Conservation (phyloP, 2,113 vertebrate genomes). For the Cynoglossus semilaevis region DNA sequence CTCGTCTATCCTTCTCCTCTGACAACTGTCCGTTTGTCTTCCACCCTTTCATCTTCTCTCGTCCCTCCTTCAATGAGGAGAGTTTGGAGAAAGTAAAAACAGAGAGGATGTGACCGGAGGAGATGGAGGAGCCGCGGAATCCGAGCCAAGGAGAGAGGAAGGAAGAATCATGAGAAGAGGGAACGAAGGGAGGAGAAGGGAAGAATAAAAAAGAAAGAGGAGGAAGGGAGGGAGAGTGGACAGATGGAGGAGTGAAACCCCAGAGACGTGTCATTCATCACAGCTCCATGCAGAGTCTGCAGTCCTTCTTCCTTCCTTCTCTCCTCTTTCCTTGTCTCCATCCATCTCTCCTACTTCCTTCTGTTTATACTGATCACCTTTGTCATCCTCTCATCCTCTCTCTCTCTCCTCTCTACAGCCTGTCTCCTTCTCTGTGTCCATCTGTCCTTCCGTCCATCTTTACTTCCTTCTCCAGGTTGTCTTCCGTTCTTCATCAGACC, state of each 20-base stretch:
- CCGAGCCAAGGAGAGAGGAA: constrained; percentile 38
- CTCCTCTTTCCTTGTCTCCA: constrained; percentile 36
- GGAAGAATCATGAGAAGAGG: neutral
- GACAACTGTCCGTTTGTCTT: too few species aligned
- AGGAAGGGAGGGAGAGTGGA: neutral
- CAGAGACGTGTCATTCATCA: constrained; percentile 75
- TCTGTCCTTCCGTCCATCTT: neutral
- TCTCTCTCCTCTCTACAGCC: neutral
- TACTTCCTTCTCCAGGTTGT: neutral
- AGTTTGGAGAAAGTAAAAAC: constrained; percentile 4
- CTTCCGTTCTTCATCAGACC: neutral
- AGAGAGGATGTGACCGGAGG: constrained; percentile 52
- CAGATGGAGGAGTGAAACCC: constrained; percentile 23
- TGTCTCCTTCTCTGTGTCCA: neutral
- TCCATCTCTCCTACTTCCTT: constrained; percentile 40
- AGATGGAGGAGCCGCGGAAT: constrained; percentile 59
- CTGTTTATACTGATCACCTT: neutral
- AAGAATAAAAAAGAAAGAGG: neutral
- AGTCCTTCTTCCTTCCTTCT: constrained; percentile 72
- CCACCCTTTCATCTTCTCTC: too few species aligned
- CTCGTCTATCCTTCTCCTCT: neutral
- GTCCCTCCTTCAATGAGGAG: neutral
- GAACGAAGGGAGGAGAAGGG: constrained; percentile 3
- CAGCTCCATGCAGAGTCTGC: constrained; percentile 73
- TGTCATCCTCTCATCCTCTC: neutral